Conservation (phyloP, 2,888 invertebrate species). For the Epirrhoe tristata region DNA sequence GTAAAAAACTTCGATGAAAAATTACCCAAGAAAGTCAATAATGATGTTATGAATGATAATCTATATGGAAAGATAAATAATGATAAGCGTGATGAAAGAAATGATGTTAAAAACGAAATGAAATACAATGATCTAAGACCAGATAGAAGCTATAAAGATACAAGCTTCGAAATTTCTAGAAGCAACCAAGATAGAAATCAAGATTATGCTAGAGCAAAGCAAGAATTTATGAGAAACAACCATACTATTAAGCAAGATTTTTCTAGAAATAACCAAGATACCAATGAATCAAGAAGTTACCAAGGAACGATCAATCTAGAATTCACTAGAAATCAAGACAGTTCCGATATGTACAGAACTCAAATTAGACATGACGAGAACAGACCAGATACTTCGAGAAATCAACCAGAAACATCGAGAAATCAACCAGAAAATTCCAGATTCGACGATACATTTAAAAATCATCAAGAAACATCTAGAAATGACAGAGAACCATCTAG, state of each 20-base stretch:
- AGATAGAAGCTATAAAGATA: constrained; percentile 34
- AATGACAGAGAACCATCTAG: constrained; percentile 23
- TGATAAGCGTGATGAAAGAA: constrained; percentile 39
- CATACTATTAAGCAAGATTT: constrained; percentile 25
- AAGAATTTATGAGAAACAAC: constrained; percentile 20
- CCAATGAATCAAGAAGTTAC: background rate
- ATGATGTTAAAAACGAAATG: constrained; percentile 18
- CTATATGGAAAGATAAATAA: constrained; percentile 76
- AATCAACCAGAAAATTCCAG: constrained; percentile 1
- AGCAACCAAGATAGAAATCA: constrained; percentile 18
- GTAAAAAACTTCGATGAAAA: constrained; percentile 82
- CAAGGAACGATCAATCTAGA: constrained; percentile 11
- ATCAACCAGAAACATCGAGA: constrained; percentile 15
- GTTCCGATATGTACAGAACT: constrained; percentile 11
- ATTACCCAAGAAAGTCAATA: constrained; percentile 74
- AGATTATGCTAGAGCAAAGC: constrained; percentile 17
- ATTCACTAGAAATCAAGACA: constrained; percentile 12
- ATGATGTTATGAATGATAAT: constrained; percentile 72
- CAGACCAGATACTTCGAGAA: constrained; percentile 14
- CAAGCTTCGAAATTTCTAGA: constrained; percentile 33
- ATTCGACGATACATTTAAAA: background rate
- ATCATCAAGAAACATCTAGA: constrained; percentile 14
- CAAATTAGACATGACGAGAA: constrained; percentile 10
- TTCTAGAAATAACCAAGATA: constrained; percentile 9
- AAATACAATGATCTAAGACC: constrained; percentile 19